Percentiles rank a stretch among this genome's conserved stretches.
Evolutionary conservation across 1,140 invertebrate species (phyloP).

Genomic region (Drosophila sproati): DNA sequence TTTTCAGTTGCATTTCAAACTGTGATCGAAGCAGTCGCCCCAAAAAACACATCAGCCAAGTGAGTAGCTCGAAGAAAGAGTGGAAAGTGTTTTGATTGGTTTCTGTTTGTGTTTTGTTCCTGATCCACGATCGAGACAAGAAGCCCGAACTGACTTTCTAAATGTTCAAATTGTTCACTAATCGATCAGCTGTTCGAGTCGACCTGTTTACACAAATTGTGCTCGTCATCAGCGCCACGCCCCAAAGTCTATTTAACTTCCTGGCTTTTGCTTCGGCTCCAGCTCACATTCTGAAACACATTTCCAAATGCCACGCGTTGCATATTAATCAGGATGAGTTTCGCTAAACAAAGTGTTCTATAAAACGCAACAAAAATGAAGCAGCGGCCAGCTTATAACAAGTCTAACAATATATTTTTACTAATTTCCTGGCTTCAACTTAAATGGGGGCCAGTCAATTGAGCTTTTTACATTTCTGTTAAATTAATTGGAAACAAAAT

Average conservation of each 20-base stretch:
- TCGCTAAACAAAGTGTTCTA: neutral
- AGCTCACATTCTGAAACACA: neutral
- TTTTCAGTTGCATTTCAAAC: slow-evolving; percentile 67
- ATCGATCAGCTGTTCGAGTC: slow-evolving; percentile 1
- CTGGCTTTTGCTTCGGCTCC: slow-evolving; percentile 9
- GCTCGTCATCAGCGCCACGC: slow-evolving; percentile 21
- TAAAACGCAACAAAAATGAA: neutral
- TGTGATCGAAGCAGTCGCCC: slow-evolving; percentile 34
- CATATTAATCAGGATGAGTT: slow-evolving; percentile 18
- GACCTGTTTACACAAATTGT: neutral
- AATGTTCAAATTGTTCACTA: slow-evolving; percentile 18
- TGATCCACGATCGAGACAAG: neutral
- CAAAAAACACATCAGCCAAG: neutral
- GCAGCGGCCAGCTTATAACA: too few species aligned
- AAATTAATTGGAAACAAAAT: too few species aligned
- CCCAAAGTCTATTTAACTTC: slow-evolving; percentile 13
- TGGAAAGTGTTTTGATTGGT: neutral
- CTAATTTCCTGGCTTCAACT: too few species aligned
- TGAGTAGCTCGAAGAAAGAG: slow-evolving; percentile 5
- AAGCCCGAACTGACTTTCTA: slow-evolving; percentile 29
- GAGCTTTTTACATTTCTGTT: too few species aligned
- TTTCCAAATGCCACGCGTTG: slow-evolving; percentile 13
- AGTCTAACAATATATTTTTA: too few species aligned
- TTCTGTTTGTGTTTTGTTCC: neutral
- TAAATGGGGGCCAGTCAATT: too few species aligned